A percentile compares a stretch with the other conserved stretches of the same genome.
Conservation (phyloP, 2,888 invertebrate species). For the Lacanobia wlatinum region DNA sequence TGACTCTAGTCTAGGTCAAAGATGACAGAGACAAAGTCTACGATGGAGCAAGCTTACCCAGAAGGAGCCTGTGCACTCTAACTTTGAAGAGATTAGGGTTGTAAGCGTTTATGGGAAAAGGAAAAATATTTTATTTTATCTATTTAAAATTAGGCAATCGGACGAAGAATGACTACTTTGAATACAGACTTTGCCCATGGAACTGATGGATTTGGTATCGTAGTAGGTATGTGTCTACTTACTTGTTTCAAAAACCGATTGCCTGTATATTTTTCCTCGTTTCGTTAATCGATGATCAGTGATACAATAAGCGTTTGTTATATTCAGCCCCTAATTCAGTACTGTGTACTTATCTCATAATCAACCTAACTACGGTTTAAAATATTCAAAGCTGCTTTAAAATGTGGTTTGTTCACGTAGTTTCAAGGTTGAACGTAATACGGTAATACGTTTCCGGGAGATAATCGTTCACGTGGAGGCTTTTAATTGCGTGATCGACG, state of each 20-base stretch:
- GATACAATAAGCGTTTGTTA: background rate
- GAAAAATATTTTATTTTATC: no score
- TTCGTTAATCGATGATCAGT: background rate
- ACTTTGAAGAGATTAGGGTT: no score
- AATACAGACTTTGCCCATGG: background rate
- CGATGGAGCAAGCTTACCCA: no score
- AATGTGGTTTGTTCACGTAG: constrained; percentile 7
- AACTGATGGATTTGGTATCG: background rate
- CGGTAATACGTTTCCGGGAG: constrained; percentile 30
- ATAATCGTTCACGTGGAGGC: constrained; percentile 42
- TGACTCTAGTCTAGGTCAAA: no score
- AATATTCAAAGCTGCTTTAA: constrained; percentile 10
- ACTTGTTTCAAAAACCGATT: no score
- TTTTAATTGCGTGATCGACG: constrained; percentile 48
- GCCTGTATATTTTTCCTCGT: no score
- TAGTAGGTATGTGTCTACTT: no score
- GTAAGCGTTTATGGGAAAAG: no score
- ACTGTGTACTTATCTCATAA: constrained; percentile 9
- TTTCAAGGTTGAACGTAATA: constrained; percentile 30
- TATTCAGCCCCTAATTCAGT: background rate
- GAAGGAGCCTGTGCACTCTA: no score
- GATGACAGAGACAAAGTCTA: no score
- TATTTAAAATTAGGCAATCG: no score
- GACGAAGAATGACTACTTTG: no score
- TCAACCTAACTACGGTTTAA: constrained; percentile 9